Percentiles rank a stretch among this genome's conserved stretches.
Evolutionary conservation across 2,797 vertebrate species (phyloP).

Genomic region (Pseudocheirus occidentalis): DNA sequence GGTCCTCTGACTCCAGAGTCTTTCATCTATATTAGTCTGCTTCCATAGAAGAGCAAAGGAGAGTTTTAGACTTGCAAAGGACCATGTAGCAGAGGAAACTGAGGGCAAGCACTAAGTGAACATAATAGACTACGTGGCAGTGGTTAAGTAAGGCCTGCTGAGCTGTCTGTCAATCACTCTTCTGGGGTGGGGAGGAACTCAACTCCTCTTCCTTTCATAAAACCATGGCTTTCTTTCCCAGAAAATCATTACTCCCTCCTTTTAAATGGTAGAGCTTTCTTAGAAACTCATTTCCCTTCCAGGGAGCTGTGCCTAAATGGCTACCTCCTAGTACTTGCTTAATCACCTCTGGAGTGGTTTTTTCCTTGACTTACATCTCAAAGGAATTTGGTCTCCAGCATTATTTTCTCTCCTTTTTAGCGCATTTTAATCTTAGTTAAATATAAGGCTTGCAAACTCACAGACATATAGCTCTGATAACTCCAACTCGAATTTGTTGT

Average conservation of each 20-base stretch:
- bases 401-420: background rate
- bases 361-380: background rate
- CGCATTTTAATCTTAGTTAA: background rate
- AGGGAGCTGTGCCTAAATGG: background rate
- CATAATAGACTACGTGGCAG: no score
- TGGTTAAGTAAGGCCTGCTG: no score
- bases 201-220: background rate
- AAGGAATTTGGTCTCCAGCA: background rate
- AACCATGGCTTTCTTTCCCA: background rate
- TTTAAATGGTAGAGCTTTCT: background rate
- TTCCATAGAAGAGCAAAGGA: no score
- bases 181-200: background rate
- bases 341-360: background rate
- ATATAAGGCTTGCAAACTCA: background rate
- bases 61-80: no score
- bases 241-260: background rate
- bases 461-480: background rate
- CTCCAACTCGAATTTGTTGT: background rate
- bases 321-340: background rate
- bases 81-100: no score
- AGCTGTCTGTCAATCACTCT: no score
- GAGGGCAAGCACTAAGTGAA: no score
- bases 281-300: background rate
- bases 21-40: no score
- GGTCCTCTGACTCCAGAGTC: no score